A percentile compares a stretch with the other conserved stretches of the same genome.
These are phyloP conservation scores for Coracias cyanogaster DNA, from an alignment of 2,797 vertebrate genomes.

Conservation along the genomic window DNA sequence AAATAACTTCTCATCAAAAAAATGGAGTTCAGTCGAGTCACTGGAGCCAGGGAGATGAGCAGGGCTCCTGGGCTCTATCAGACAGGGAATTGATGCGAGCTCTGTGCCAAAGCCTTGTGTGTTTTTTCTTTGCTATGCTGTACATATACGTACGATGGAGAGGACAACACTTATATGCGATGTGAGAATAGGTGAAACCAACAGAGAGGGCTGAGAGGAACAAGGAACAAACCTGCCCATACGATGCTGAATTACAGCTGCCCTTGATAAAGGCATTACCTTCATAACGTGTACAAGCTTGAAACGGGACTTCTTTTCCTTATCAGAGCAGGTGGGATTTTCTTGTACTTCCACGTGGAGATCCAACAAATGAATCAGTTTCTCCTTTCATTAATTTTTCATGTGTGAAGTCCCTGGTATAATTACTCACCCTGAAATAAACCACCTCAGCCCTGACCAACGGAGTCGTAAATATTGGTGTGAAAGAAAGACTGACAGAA, in stretches of 20 bases:
- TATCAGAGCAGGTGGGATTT: background rate
- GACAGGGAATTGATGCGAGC: background rate
- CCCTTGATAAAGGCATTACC: background rate
- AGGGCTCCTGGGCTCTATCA: background rate
- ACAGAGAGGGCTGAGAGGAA: background rate
- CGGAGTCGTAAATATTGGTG: background rate
- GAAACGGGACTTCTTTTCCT: background rate
- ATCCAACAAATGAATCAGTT: background rate
- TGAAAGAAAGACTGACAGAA: background rate
- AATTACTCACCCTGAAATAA: background rate
- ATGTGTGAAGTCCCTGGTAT: background rate
- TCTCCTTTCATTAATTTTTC: constrained; percentile 16
- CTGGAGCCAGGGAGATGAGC: background rate
- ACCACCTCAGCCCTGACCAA: background rate
- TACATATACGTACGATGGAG: accelerated
- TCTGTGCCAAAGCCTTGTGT: background rate
- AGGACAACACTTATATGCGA: background rate
- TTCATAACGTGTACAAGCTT: background rate
- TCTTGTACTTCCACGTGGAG: background rate
- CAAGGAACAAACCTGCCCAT: background rate
- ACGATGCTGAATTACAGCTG: background rate
- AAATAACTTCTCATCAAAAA: background rate
- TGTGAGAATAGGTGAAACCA: background rate
- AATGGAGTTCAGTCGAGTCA: background rate
- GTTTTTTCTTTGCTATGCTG: background rate